Base-by-base conservation (phyloP, 2,888 invertebrate species). In the Nysson spinosus region DNA sequence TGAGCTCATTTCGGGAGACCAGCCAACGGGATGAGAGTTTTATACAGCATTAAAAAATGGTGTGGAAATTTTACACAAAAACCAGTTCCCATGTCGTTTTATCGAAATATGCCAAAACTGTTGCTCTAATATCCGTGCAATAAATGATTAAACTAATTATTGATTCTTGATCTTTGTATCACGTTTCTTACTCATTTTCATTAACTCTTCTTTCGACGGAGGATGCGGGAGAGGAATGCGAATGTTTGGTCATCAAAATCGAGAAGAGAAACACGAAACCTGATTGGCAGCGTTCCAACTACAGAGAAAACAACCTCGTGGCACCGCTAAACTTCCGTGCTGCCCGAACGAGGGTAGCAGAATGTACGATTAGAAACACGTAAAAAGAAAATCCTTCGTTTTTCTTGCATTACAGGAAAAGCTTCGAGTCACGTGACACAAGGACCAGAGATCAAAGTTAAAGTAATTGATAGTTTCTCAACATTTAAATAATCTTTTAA, bases 221-320 rank as follows among this genome's bases (percentile, higher is more conserved):
- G 17, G 52, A 49, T 44, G 34, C 50, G 42, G 51, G 44, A 39
- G 28, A 47, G 47, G 22, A 46, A 58, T 20, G 42, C 51, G 55
- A 9, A 17, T 24, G 20, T 20, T 24, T 16, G 30, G 57, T 64
- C 57, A 64, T 49, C 51, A 55, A 35, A 40, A 44, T n/a, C 57
- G 51, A 17, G 32, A 37, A 26, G 51, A 47, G 57, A 58, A 71
- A 61, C 37, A 61, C 58, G 56, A 68, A 68, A 70, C 64, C 54
- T 44, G 64, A 43, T 69, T 69, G 70, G 69, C 70, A 46, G 17
- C 32, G 57, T 17, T 65, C 69, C 70, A 71, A 47, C 51, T 51
- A 22, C 61, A 35, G 52, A 58, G 47, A 16, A 40, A 61, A 68
- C 47, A 56, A 68, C 49, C 65, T 55, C 55, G 69, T 62, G 65